phyloP scores from a whole-genome alignment of 2,113 vertebrate species.

The Irena cyanogastra region DNA sequence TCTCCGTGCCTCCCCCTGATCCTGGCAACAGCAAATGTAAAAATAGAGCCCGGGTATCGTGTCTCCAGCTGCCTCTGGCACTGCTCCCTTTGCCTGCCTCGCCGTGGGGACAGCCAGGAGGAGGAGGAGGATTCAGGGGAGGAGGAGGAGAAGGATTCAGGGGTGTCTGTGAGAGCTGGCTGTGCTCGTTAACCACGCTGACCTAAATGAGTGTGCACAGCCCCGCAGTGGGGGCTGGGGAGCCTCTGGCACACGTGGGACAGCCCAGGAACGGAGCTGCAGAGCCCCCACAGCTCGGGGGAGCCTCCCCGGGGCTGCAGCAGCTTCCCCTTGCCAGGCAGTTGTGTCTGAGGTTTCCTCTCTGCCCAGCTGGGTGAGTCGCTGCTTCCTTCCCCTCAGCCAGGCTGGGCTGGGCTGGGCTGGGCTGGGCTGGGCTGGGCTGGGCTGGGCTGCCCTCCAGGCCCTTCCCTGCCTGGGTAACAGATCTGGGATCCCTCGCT shows the following conservation, averaged over 20 bases:
- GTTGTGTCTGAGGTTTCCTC: neutral
- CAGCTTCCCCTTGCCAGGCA: neutral
- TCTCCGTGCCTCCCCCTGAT: neutral
- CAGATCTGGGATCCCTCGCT: rapidly evolving
- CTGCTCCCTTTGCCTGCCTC: too few species aligned
- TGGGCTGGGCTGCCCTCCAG: neutral
- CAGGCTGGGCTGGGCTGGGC: too few species aligned
- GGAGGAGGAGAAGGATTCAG: neutral
- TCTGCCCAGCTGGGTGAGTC: neutral
- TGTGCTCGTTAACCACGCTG: neutral
- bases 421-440: too few species aligned
- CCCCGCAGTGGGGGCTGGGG: neutral
- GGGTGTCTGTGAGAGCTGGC: neutral
- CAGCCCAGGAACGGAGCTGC: neutral
- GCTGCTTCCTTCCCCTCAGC: too few species aligned
- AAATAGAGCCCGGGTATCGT: neutral
- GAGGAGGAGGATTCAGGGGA: too few species aligned
- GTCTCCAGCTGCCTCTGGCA: neutral
- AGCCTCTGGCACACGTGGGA: rapidly evolving
- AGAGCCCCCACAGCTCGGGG: too few species aligned
- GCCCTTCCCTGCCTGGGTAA: rapidly evolving
- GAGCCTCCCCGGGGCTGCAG: neutral
- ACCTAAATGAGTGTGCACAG: neutral
- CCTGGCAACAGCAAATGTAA: neutral
- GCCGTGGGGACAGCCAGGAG: too few species aligned